phyloP scores from a whole-genome alignment of 2,888 invertebrate genomes.

The Drosophila austrosaltans region DNA sequence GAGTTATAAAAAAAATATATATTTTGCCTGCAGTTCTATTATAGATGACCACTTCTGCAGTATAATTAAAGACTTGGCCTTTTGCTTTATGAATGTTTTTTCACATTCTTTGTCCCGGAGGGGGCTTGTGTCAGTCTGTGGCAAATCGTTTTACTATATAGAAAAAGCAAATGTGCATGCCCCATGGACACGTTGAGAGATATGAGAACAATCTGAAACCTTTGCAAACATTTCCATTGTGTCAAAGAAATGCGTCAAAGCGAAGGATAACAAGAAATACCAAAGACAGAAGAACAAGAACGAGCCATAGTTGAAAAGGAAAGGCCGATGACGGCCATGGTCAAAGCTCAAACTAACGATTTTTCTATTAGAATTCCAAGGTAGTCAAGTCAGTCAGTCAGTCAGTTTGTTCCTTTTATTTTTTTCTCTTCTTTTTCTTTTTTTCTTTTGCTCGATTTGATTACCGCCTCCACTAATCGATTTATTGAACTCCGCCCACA shows the following conservation, averaged over 20 bases:
- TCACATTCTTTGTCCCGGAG: background rate
- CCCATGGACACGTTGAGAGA: constrained; percentile 12
- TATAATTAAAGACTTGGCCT: background rate
- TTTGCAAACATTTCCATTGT: constrained; percentile 42
- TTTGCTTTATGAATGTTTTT: background rate
- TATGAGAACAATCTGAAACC: constrained; percentile 19
- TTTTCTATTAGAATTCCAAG: constrained; percentile 53
- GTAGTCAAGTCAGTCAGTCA: constrained; percentile 22
- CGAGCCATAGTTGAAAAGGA: constrained; percentile 29
- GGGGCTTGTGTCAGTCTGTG: background rate
- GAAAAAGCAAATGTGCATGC: constrained; percentile 39
- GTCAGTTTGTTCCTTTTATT: background rate
- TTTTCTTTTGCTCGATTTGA: constrained; percentile 23
- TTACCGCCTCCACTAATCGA: constrained; percentile 52
- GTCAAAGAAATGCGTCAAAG: constrained; percentile 33
- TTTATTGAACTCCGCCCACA: constrained; percentile 48
- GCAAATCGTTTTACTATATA: constrained; percentile 17
- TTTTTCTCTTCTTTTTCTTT: too few relatives aligned
- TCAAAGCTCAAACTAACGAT: constrained; percentile 46
- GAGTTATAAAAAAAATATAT: too few relatives aligned
- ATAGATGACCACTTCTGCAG: background rate
- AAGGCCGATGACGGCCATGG: constrained; percentile 42
- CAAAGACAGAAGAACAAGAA: constrained; percentile 48
- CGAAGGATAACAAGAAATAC: constrained; percentile 37
- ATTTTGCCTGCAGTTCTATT: too few relatives aligned